A percentile compares a stretch with the other conserved stretches of the same genome.
These are phyloP conservation scores for Allolobophora icterica DNA, from an alignment of 2,888 invertebrate genomes.

Conservation along the genomic window DNA sequence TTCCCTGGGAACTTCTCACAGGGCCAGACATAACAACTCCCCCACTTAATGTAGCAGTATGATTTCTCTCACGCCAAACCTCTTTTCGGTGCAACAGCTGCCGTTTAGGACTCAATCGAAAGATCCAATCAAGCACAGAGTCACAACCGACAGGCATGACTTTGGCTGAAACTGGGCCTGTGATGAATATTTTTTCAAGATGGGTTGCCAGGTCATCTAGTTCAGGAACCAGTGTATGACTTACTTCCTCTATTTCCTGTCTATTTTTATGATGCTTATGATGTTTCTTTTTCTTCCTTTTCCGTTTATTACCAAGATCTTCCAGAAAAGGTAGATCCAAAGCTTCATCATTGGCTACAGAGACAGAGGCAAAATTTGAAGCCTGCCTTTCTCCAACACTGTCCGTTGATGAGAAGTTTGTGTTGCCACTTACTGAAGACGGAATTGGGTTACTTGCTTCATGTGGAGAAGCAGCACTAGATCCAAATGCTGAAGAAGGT, in stretches of 20 bases:
- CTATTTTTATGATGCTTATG: background rate
- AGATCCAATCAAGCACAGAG: constrained; percentile 12
- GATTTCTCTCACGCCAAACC: background rate
- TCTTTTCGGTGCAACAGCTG: background rate
- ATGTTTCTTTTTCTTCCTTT: constrained; percentile 14
- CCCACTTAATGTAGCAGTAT: background rate
- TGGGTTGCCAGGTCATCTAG: constrained; percentile 11
- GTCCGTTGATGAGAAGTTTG: background rate
- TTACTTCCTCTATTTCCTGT: background rate
- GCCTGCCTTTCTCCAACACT: background rate
- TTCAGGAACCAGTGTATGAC: background rate
- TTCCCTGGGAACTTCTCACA: background rate
- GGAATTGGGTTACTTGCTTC: background rate
- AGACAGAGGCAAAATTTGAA: background rate
- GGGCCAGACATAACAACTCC: background rate
- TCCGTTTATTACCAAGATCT: constrained; percentile 25
- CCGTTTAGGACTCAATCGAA: background rate
- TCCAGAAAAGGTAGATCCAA: constrained; percentile 2
- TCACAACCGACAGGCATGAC: background rate
- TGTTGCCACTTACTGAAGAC: background rate
- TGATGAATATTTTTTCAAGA: constrained; percentile 23
- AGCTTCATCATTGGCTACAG: background rate
- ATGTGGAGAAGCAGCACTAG: background rate
- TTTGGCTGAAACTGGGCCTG: constrained; percentile 1
- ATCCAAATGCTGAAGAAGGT: background rate